A percentile compares a stretch with the other conserved stretches of the same genome.
Conservation (phyloP, 2,888 invertebrate genomes). For the Agrochola lychnidis region DNA sequence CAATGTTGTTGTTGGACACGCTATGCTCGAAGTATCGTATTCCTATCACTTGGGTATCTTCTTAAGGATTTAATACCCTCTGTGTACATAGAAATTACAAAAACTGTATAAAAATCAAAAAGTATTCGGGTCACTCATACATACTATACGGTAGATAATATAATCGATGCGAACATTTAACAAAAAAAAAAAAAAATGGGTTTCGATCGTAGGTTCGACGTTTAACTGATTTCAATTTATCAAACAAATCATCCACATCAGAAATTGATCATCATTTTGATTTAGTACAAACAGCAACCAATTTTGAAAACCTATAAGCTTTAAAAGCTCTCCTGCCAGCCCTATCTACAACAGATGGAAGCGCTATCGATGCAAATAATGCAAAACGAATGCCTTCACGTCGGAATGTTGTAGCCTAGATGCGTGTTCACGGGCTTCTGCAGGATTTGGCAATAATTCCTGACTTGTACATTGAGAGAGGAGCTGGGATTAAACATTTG, state of each 20-base stretch:
- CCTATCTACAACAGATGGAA: conserved; percentile 58
- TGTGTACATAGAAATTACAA: not conserved
- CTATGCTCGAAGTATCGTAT: too few species aligned
- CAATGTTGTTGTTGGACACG: too few species aligned
- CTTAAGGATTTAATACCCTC: not conserved
- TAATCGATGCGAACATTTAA: not conserved
- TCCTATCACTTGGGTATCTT: not conserved
- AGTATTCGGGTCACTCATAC: rapidly evolving
- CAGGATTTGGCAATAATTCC: conserved; percentile 56
- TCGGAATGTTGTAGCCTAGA: conserved; percentile 60
- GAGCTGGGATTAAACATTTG: not conserved
- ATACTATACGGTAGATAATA: not conserved
- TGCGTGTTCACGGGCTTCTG: conserved; percentile 31
- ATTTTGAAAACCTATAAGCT: not conserved
- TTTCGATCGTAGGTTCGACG: not conserved
- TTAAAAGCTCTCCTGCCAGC: conserved; percentile 45
- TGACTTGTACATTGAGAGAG: conserved; percentile 6
- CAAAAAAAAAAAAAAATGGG: not conserved
- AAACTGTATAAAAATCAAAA: not conserved
- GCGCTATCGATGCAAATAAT: conserved; percentile 64
- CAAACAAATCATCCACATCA: not conserved
- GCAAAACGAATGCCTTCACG: conserved; percentile 63
- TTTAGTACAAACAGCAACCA: not conserved
- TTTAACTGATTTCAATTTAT: not conserved
- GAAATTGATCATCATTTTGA: not conserved